Evolutionary conservation across 2,797 vertebrate genomes (phyloP).

Genomic region (Neosilurus mollespiculum): DNA sequence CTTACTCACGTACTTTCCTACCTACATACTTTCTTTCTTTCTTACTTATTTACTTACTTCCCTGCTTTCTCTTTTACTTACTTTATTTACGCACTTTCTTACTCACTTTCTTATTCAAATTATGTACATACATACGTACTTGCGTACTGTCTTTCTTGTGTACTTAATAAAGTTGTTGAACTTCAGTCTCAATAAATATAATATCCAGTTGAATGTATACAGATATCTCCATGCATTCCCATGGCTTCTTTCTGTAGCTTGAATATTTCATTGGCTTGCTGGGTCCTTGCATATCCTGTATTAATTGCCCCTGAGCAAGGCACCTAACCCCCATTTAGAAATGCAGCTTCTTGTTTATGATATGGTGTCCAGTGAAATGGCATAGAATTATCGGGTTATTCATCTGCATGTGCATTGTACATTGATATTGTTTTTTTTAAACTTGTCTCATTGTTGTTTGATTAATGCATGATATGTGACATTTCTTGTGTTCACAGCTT

Average conservation of each 20-base stretch:
- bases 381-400: neutral
- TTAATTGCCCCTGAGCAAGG: too few species aligned
- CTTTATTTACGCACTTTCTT: too few species aligned
- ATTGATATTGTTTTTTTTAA: too few species aligned
- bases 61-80: too few species aligned
- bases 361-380: neutral
- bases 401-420: neutral
- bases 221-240: neutral
- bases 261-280: neutral
- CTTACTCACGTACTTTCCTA: too few species aligned
- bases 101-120: too few species aligned
- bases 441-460: neutral
- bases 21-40: too few species aligned
- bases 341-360: neutral
- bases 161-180: neutral
- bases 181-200: neutral
- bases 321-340: neutral
- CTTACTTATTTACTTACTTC: too few species aligned
- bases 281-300: neutral
- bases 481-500: neutral
- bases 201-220: neutral
- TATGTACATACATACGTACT: too few species aligned
- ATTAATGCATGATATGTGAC: neutral
- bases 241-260: neutral
- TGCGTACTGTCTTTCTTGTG: too few species aligned